Evolutionary conservation across 2,797 vertebrate species (phyloP).

Genomic region (Acestrorhynchus altus): DNA sequence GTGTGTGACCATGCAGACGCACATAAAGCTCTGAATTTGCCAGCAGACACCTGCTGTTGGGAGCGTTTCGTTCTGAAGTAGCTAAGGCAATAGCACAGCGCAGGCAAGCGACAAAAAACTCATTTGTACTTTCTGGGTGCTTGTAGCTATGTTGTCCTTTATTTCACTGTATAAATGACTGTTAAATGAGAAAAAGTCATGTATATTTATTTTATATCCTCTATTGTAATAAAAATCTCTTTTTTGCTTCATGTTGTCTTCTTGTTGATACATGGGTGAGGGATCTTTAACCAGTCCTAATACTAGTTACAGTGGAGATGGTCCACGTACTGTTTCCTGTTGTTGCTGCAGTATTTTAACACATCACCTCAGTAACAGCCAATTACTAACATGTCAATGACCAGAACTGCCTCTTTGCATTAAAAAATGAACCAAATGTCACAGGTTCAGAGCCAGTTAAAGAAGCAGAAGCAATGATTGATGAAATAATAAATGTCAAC

Average conservation of each 20-base stretch:
- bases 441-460: too few relatives aligned
- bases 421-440: too few relatives aligned
- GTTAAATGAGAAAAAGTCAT: constrained; percentile 85
- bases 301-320: too few relatives aligned
- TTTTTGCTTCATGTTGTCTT: constrained; percentile 75
- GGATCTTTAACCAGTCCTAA: neutral
- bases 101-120: constrained; percentile 65
- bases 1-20: constrained; percentile 36
- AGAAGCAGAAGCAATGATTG: too few relatives aligned
- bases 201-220: constrained; percentile 95
- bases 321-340: too few relatives aligned
- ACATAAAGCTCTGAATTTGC: constrained; percentile 50
- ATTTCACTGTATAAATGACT: constrained; percentile 87
- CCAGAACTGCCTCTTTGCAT: too few relatives aligned
- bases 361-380: too few relatives aligned
- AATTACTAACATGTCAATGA: too few relatives aligned
- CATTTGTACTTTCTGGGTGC: constrained; percentile 73
- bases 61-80: constrained; percentile 23
- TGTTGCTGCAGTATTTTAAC: too few relatives aligned
- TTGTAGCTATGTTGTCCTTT: constrained; percentile 79
- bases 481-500: too few relatives aligned
- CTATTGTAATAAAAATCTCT: constrained; percentile 91
- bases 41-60: neutral
- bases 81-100: constrained; percentile 65
- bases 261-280: neutral